Evolutionary conservation across 2,888 invertebrate genomes (phyloP), one percentile per base, ranked within the genome.

Genomic region (Rhimphoctona megacephalus): DNA sequence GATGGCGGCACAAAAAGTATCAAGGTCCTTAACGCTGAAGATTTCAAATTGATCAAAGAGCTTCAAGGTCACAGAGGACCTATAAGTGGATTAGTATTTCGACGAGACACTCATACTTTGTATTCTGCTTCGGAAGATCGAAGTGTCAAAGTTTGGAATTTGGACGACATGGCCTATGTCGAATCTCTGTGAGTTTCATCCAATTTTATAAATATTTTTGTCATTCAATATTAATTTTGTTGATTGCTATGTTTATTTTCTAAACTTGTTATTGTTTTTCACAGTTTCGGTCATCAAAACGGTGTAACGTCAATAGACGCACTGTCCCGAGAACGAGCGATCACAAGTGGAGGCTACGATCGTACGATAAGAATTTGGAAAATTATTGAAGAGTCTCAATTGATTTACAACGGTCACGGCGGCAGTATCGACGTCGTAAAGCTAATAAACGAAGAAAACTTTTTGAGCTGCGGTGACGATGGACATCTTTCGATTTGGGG

Each of bases 151-250:
- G 97, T 99, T 83, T 99, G 99, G 99, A 98, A 98, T 89, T 95
- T 99, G 80, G 98, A 98, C 95, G 99, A 99, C 94, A 98, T 99
- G 98, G 97, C 98, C 2, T 99, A 99, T 94, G 97, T 99, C 14
- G 99, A 99, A 95, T 98, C 98, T 78, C 95, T 99, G 95, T 98
- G 92, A 94, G 95, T 89, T 61, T 33, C 14, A n/a, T 36, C 49
- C 4, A 3, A 39, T 22, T 49, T 36, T 54, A 14, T 81, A n/a
- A 7, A 17, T 57, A 30, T 19, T 22, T 61, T 69, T 25, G 43
- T 43, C 39, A 43, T 46, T 74, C 17, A 17, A 67, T 49, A 0
- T 72, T 11, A 36, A 64, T 49, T 39, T 46, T 19, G 39, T 73
- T 11, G 6, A 11, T 83, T 1, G 36, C 2, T 17, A 69, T 64